Conservation (phyloP, 2,113 vertebrate genomes). For the Oenanthe oenanthe region DNA sequence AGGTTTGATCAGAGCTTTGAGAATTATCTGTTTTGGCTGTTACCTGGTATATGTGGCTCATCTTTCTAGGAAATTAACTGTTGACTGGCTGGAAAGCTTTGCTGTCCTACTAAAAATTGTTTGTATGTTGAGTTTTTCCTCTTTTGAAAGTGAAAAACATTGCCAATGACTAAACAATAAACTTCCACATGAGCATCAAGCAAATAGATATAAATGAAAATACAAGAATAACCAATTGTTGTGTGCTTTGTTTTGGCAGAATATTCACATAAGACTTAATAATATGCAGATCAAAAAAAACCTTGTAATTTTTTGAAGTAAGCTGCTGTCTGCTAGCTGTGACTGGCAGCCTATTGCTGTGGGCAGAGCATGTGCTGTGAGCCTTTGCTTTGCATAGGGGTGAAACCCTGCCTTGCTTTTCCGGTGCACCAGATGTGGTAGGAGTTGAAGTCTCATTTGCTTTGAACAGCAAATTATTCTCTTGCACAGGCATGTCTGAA, state of each 20-base stretch:
- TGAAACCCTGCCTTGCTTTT: neutral
- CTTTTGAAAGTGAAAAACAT: neutral
- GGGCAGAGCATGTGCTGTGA: neutral
- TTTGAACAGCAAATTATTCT: neutral
- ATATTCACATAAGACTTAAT: neutral
- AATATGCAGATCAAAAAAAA: neutral
- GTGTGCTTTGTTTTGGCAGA: neutral
- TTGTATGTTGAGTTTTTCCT: neutral
- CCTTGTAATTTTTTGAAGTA: neutral
- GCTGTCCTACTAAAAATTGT: neutral
- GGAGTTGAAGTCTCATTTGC: neutral
- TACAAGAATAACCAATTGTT: neutral
- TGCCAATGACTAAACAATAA: neutral
- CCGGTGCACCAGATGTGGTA: neutral
- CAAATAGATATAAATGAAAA: neutral
- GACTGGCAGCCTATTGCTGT: neutral
- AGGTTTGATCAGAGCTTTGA: neutral
- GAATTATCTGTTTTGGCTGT: neutral
- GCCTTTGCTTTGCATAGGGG: neutral
- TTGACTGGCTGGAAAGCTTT: neutral
- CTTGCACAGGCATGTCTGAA: neutral
- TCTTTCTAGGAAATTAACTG: neutral
- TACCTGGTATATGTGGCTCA: neutral
- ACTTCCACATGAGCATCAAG: neutral
- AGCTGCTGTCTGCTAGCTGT: neutral